A percentile compares a stretch with the other conserved stretches of the same genome.
Conservation (phyloP, 2,888 invertebrate genomes). For the Platypus cylindrus region DNA sequence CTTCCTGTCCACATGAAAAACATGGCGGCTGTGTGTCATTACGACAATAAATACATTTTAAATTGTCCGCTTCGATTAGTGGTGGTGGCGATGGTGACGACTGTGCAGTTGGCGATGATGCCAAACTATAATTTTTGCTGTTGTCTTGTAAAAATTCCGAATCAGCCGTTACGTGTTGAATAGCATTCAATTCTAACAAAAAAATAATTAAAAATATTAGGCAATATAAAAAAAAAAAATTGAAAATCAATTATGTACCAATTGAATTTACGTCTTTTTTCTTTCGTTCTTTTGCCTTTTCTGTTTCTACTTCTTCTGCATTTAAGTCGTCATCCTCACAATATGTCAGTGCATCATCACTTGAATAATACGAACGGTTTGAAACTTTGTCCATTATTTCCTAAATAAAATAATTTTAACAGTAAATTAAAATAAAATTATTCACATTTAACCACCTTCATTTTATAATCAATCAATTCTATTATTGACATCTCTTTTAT, state of each 20-base stretch:
- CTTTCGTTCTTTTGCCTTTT: no score
- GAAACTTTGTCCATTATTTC: conserved; percentile 43
- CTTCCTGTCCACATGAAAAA: conserved; percentile 43
- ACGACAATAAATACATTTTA: conserved; percentile 50
- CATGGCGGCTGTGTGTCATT: conserved; percentile 47
- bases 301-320: no score
- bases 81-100: no score
- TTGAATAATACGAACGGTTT: no score
- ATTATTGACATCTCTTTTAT: conserved; percentile 22
- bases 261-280: no score
- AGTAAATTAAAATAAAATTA: no score
- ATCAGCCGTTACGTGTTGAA: conserved; percentile 27
- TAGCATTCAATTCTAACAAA: no score
- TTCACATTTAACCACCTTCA: conserved; percentile 23
- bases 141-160: conserved; percentile 5
- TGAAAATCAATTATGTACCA: no score
- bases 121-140: conserved; percentile 3
- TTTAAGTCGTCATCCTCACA: no score
- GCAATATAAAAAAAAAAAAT: no score
- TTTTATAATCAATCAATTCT: conserved; percentile 38
- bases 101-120: conserved; percentile 3
- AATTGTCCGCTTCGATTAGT: conserved; percentile 25
- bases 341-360: no score
- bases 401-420: conserved; percentile 6
- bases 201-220: no score